Base-by-base conservation (phyloP, 2,113 vertebrate genomes). In the Setophaga coronata region DNA sequence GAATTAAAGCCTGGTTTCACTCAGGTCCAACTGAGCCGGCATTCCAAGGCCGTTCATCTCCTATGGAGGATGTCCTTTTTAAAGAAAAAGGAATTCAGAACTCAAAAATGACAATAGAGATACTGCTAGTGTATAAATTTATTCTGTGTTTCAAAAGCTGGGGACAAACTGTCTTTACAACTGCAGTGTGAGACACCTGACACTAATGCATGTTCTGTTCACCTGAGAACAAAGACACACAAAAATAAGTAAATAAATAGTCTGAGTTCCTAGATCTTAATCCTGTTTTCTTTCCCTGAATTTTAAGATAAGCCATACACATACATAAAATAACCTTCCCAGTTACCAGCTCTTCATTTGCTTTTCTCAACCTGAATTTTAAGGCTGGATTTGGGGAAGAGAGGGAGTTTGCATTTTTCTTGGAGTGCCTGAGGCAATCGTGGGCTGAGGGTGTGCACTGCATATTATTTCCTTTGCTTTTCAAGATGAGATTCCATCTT, bases 321-420 rank as follows among this genome's bases (percentile, higher is more conserved):
- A 67, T 31, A 58, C 48, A 86, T 47, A 86, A 93, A 96, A 96
- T 51, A 17, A 24, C 53, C 91, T 31, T 93, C 69, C 62, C 94
- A 56, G 50, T 67, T 96, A 69, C 53, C 33, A 95, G 56, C 9
- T 90, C 80, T 93, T 25, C 65, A 71, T 93, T 96, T 94, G 56
- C 33, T 92, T 85, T 96, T 62, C 73, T 90, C 13, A 62, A 84
- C 78, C 48, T 96, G 90, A 97, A 92, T 96, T 97, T 95, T 95
- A 79, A 87, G 77, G 10, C 13, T 83, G 12, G 4, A 18, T 62
- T 62, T 77, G 29, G 15, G 13, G 18, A 76, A 84, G 12, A 66
- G 21, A 45, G 17, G 25, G 53, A 45, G 25, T 81, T 93, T 91
- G 57, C 25, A 45, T 71, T 94, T 87, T 36, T 95, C 67, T 91